Base-by-base conservation (phyloP, 2,888 invertebrate species). In the Caenorhabditis sp. region DNA sequence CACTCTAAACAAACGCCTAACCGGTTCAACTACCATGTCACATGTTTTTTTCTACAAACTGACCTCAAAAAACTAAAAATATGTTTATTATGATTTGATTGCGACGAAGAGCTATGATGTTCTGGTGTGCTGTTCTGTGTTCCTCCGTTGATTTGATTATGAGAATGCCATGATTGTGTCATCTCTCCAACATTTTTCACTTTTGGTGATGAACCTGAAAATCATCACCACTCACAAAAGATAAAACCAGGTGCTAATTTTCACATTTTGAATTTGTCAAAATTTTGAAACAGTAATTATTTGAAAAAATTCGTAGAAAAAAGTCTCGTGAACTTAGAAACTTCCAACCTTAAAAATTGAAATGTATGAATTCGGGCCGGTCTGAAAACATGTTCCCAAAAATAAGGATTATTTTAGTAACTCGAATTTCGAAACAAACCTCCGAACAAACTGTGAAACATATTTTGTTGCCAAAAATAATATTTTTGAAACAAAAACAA, bases 1-100 rank as follows among this genome's bases (percentile, higher is more conserved):
- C n/a, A n/a, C n/a, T 31, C 31, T 31, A 31, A 10, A 31, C 31
- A 31, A n/a, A n/a, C n/a, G n/a, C n/a, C n/a, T n/a, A n/a, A n/a
- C n/a, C n/a, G n/a, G n/a, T n/a, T n/a, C n/a, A n/a, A n/a, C 31
- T 31, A 31, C 4, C 10, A 31, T 31, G 4, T 31, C 31, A 31
- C 10, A 4, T 31, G 14, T 14, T 43, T 43, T 43, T 17, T 17
- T 17, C 6, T 17, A 10, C 43, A 6, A 6, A 19, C 5, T 54
- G 37, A 81, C 81, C 74, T 71, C 49, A 82, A 66, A 57, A 82
- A 76, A 26, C 72, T 71, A 58, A 82, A 79, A 43, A 82, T 76
- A 54, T 76, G 76, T 62, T 79, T 82, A 10, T 43, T 43, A 10
- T 10, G 43, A 43, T 17, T 43, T n/a, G n/a, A n/a, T n/a, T n/a